Conservation (phyloP, 2,888 invertebrate genomes). For the Ceramica pisi region DNA sequence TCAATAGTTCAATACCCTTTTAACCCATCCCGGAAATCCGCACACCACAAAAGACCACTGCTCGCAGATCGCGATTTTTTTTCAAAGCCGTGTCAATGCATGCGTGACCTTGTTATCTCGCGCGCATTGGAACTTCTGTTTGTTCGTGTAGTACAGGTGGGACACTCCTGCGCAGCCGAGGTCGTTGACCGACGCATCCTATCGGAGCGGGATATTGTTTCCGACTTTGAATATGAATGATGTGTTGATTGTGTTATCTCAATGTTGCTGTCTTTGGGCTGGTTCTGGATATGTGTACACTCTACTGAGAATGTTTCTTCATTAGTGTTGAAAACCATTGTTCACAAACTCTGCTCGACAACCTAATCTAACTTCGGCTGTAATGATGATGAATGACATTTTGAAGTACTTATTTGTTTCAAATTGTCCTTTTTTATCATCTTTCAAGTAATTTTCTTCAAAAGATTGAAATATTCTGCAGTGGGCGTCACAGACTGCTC, state of each 20-base stretch:
- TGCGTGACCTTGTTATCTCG: constrained; percentile 47
- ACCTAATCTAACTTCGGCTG: neutral
- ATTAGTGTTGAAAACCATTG: neutral
- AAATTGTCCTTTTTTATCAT: neutral
- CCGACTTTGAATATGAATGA: constrained; percentile 57
- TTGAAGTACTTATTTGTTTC: too few species aligned
- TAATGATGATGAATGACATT: too few species aligned
- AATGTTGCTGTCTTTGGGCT: constrained; percentile 4
- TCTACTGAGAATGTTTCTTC: neutral
- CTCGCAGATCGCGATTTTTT: constrained; percentile 9
- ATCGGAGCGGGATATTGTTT: constrained; percentile 64
- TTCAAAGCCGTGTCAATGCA: constrained; percentile 24
- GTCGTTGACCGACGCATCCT: constrained; percentile 68
- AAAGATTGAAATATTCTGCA: neutral
- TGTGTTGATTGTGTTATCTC: constrained; percentile 38
- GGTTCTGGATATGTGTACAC: too few species aligned
- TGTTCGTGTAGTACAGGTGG: constrained; percentile 58
- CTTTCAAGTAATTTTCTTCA: neutral
- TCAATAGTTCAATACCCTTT: neutral
- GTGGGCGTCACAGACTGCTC: neutral
- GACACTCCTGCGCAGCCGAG: constrained; percentile 64
- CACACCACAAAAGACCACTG: neutral
- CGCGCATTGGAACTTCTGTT: constrained; percentile 33
- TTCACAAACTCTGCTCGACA: neutral
- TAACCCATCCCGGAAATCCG: constrained; percentile 3